Conservation (phyloP, 2,888 invertebrate genomes). For the Agrochola litura region DNA sequence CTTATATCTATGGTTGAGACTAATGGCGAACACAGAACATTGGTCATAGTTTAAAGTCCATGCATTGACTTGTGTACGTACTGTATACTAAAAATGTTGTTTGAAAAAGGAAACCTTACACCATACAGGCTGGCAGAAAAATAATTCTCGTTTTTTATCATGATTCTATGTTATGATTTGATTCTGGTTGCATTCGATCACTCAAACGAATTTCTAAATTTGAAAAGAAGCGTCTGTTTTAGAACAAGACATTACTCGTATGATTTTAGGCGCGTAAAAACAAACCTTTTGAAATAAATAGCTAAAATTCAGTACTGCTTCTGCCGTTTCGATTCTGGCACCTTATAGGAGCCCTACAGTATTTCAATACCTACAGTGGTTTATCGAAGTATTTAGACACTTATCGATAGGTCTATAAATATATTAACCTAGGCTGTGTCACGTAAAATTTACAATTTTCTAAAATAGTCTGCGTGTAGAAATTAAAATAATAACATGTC, state of each 20-base stretch:
- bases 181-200: background rate
- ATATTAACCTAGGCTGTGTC: background rate
- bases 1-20: background rate
- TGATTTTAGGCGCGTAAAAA: too few relatives aligned
- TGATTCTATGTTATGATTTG: background rate
- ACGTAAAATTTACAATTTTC: background rate
- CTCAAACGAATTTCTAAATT: background rate
- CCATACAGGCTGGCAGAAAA: background rate
- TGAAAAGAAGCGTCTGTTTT: too few relatives aligned
- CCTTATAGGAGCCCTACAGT: background rate
- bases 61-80: background rate
- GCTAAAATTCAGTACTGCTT: background rate
- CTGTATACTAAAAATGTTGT: background rate
- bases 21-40: background rate
- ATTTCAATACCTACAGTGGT: too few relatives aligned
- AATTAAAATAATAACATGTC: constrained; percentile 17
- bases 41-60: background rate
- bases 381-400: too few relatives aligned
- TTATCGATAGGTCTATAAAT: too few relatives aligned
- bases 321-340: background rate
- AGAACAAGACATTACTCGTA: background rate
- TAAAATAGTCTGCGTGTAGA: background rate
- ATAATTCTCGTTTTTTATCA: background rate
- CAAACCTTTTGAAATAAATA: background rate
- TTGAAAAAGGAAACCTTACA: background rate